These are phyloP conservation scores for Chelonus formosanus DNA, from an alignment of 2,888 invertebrate species.

Conservation along the genomic window DNA sequence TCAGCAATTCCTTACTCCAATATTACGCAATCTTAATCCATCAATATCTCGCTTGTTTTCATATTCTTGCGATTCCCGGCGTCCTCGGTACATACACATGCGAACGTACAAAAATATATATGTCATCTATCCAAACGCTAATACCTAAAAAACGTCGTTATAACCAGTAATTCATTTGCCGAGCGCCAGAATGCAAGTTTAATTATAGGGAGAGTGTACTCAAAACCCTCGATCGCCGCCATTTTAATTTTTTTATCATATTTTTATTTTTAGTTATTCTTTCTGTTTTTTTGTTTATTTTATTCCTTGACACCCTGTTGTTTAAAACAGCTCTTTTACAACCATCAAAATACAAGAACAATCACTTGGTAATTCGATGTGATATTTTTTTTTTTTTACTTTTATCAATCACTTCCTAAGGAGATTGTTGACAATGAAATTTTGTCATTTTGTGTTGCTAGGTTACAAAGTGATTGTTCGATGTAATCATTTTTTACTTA, in stretches of 20 bases:
- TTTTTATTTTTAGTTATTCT: constrained; percentile 16
- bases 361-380: background rate
- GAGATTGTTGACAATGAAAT: constrained; percentile 7
- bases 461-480: constrained; percentile 10
- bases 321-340: too few relatives aligned
- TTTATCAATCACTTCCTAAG: constrained; percentile 2
- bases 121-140: constrained; percentile 62
- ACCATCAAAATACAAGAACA: background rate
- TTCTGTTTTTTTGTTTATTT: too few relatives aligned
- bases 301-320: too few relatives aligned
- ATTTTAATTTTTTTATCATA: constrained; percentile 23
- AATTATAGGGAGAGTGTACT: constrained; percentile 39
- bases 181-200: constrained; percentile 47
- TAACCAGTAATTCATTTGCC: constrained; percentile 43
- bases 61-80: constrained; percentile 36
- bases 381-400: constrained; percentile 11
- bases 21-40: constrained; percentile 11
- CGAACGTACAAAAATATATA: constrained; percentile 65
- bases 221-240: constrained; percentile 40
- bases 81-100: constrained; percentile 48
- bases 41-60: constrained; percentile 17
- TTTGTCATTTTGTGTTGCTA: constrained; percentile 20
- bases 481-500: constrained; percentile 15
- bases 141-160: constrained; percentile 59
- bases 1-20: too few relatives aligned